Evolutionary conservation across 2,797 vertebrate genomes (phyloP).

Genomic region (Streptopelia turtur): DNA sequence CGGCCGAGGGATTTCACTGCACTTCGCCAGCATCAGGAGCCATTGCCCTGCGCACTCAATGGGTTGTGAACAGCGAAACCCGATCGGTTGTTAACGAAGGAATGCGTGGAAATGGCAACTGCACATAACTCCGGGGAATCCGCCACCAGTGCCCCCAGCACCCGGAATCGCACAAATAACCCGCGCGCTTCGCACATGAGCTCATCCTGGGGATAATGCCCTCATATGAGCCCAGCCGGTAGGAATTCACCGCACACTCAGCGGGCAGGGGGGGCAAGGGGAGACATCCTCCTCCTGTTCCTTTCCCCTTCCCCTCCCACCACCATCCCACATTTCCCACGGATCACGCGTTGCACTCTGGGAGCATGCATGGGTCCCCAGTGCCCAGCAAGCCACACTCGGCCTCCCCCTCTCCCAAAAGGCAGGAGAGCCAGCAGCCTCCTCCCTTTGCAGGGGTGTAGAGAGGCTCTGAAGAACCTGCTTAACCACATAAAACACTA

Average conservation of each 20-base stretch:
- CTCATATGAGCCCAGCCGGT: constrained; percentile 63
- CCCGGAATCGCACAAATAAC: constrained; percentile 75
- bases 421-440: background rate
- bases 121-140: constrained; percentile 68
- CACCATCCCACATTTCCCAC: background rate
- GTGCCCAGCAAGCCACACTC: fast-evolving
- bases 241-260: constrained; percentile 45
- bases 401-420: background rate
- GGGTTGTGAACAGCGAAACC: constrained; percentile 71
- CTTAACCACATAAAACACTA: background rate
- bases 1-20: constrained; percentile 77
- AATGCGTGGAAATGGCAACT: constrained; percentile 81
- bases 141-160: constrained; percentile 73
- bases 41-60: background rate
- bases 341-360: fast-evolving
- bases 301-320: background rate
- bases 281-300: background rate
- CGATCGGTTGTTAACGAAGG: constrained; percentile 73
- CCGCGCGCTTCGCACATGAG: constrained; percentile 66
- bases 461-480: background rate
- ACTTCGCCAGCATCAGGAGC: constrained; percentile 59
- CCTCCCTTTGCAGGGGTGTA: background rate
- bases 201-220: constrained; percentile 71
- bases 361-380: fast-evolving
- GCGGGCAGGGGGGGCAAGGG: background rate